phyloP scores from a whole-genome alignment of 2,888 invertebrate genomes.

The Danaus chrysippus region DNA sequence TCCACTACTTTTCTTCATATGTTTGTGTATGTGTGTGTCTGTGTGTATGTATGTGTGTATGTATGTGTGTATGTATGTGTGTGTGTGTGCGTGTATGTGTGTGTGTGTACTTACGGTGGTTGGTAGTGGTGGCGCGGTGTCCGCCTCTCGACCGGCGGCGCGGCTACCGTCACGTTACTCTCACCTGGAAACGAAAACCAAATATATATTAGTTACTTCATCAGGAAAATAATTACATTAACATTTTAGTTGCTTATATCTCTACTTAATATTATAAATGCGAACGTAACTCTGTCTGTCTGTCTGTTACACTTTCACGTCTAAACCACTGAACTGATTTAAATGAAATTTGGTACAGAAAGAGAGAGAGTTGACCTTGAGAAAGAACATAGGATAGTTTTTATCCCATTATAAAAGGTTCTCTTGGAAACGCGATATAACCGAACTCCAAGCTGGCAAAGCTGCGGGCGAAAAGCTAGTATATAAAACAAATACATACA shows the following conservation, averaged over 20 bases:
- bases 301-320: too few species aligned
- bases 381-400: too few species aligned
- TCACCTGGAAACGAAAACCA: conserved; percentile 51
- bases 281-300: too few species aligned
- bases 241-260: neutral
- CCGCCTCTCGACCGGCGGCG: conserved; percentile 60
- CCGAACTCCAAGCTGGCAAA: too few species aligned
- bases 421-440: too few species aligned
- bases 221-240: neutral
- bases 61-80: neutral
- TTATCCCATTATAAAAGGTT: too few species aligned
- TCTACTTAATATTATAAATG: too few species aligned
- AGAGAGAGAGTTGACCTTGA: too few species aligned
- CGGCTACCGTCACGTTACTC: conserved; percentile 52
- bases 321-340: too few species aligned
- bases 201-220: neutral
- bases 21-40: neutral
- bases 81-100: neutral
- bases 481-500: conserved; percentile 17
- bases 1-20: neutral
- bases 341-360: too few species aligned
- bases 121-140: conserved; percentile 63
- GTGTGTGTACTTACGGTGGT: conserved; percentile 53
- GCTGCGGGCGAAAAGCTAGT: too few species aligned
- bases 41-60: neutral